A percentile compares a stretch with the other conserved stretches of the same genome.
phyloP scores from a whole-genome alignment of 2,797 vertebrate genomes.

The Ambastaia sidthimunki region DNA sequence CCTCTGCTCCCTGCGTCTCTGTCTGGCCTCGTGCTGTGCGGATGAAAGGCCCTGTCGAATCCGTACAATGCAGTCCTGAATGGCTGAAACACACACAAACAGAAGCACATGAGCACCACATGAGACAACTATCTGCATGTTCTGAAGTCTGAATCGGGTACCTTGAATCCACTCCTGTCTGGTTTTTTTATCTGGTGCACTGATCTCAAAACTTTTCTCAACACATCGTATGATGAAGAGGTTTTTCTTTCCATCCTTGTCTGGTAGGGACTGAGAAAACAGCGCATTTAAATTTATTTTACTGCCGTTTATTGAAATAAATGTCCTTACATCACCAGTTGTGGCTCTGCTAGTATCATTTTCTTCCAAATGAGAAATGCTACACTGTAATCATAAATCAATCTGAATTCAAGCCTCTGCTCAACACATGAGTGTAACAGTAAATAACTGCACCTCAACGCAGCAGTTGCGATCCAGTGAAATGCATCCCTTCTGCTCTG shows the following conservation, averaged over 20 bases:
- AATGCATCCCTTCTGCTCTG: constrained; percentile 92
- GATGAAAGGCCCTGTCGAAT: constrained; percentile 82
- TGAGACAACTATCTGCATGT: background rate
- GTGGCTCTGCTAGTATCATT: too few relatives aligned
- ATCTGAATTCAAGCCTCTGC: too few relatives aligned
- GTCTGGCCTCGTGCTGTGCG: constrained; percentile 87
- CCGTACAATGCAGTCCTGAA: constrained; percentile 86
- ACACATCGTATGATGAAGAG: constrained; percentile 91
- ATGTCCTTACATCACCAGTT: background rate
- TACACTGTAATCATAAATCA: too few relatives aligned
- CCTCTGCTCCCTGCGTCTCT: constrained; percentile 84
- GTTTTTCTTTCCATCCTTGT: constrained; percentile 96
- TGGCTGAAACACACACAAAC: constrained; percentile 72
- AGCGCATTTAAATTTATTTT: background rate
- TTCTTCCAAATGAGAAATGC: too few relatives aligned
- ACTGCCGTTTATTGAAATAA: background rate
- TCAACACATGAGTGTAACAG: background rate
- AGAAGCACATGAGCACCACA: background rate
- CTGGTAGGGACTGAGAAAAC: constrained; percentile 83
- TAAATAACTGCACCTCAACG: constrained; percentile 83
- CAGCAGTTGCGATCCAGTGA: constrained; percentile 85
- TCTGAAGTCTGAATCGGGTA: constrained; percentile 60
- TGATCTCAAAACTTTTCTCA: constrained; percentile 94
- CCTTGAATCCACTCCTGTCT: constrained; percentile 98
- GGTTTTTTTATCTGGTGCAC: constrained; percentile 95